Evolutionary conservation across 2,888 invertebrate genomes (phyloP).

Genomic region (Thysanoteuthis rhombus): DNA sequence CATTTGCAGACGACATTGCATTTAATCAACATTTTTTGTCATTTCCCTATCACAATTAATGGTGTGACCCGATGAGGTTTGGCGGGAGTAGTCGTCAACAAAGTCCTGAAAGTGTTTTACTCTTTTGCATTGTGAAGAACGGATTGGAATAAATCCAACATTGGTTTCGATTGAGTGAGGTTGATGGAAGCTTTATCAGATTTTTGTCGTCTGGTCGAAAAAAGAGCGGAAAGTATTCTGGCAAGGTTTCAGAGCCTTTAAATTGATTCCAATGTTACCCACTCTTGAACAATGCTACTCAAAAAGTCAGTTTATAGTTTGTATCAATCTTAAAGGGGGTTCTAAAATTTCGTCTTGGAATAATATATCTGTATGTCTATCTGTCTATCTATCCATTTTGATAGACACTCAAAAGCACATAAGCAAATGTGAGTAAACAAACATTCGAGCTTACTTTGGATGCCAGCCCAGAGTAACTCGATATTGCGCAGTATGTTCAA

Average conservation of each 20-base stretch:
- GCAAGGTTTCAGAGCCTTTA: not conserved
- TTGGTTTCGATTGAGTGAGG: too few relatives aligned
- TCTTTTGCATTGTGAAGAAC: too few relatives aligned
- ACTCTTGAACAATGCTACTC: not conserved
- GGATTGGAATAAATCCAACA: too few relatives aligned
- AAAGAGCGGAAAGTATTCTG: not conserved
- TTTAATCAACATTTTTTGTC: too few relatives aligned
- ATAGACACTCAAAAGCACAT: not conserved
- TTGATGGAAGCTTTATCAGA: too few relatives aligned
- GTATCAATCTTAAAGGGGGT: not conserved
- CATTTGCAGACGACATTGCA: too few relatives aligned
- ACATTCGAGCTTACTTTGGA: not conserved
- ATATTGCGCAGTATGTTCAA: not conserved
- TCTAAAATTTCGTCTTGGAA: not conserved
- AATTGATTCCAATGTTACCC: not conserved
- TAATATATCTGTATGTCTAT: not conserved
- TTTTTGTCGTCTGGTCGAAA: not conserved
- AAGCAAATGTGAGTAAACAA: not conserved
- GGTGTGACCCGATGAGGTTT: too few relatives aligned
- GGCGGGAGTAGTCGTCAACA: too few relatives aligned
- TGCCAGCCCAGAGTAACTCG: not conserved
- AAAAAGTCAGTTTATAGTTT: not conserved
- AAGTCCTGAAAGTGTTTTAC: too few relatives aligned
- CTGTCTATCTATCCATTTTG: too few relatives aligned
- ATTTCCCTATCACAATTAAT: too few relatives aligned